These are phyloP conservation scores for Drosophila setosimentum DNA, from an alignment of 2,888 invertebrate genomes.

Conservation along the genomic window DNA sequence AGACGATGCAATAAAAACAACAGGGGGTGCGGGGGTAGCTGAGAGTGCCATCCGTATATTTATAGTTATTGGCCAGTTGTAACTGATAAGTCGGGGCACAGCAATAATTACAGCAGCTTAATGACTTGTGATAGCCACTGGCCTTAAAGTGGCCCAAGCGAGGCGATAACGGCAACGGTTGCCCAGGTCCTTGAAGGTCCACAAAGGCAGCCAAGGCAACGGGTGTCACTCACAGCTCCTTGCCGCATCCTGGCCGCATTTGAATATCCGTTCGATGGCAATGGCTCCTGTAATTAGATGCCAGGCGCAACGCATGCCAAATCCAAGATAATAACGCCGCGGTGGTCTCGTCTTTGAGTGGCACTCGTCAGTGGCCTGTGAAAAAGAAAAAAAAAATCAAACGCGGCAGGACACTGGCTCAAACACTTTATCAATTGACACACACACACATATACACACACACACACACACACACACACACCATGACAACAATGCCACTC, in stretches of 20 bases:
- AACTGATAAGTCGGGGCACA: conserved; percentile 49
- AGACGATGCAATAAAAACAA: conserved; percentile 69
- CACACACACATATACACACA: conserved; percentile 45
- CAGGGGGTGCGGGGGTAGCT: conserved; percentile 32
- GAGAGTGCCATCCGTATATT: conserved; percentile 43
- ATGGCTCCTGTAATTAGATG: conserved; percentile 76
- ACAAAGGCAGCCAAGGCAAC: conserved; percentile 55
- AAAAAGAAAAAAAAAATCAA: conserved; percentile 39
- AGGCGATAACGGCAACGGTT: conserved; percentile 37
- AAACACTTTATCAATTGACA: conserved; percentile 74
- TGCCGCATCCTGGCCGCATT: conserved; percentile 46
- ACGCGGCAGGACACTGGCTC: conserved; percentile 71
- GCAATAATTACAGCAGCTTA: conserved; percentile 74
- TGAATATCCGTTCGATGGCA: conserved; percentile 51
- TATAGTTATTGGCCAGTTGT: conserved; percentile 71
- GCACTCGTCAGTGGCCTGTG: conserved; percentile 76
- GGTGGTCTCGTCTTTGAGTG: conserved; percentile 70
- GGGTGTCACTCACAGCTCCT: conserved; percentile 73
- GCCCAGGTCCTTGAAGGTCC: conserved; percentile 43
- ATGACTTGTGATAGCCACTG: conserved; percentile 73
- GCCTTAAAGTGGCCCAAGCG: conserved; percentile 24
- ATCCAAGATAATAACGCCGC: conserved; percentile 76
- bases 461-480: conserved; percentile 47
- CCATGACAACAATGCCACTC: conserved; percentile 65
- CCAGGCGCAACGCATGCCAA: conserved; percentile 70